Conservation (phyloP, 1,140 invertebrate genomes). For the Pseudomyrmex cubaensis region DNA sequence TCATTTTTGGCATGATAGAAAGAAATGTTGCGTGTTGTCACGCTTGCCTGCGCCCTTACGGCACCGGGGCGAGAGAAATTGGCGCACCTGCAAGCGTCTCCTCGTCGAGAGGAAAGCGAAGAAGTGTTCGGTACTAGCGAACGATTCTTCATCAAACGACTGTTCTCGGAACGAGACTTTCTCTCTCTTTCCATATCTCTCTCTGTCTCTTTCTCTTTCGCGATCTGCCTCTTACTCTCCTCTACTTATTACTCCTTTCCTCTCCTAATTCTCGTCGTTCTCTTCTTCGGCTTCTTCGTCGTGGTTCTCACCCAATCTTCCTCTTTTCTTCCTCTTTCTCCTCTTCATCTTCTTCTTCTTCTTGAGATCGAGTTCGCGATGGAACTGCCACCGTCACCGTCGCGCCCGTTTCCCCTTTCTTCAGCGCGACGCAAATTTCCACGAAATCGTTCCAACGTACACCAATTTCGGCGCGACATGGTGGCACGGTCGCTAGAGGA, state of each 20-base stretch:
- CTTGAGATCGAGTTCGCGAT: constrained; percentile 29
- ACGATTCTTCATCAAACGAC: constrained; percentile 52
- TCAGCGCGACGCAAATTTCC: constrained; percentile 65
- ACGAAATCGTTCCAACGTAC: constrained; percentile 71
- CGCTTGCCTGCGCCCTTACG: constrained; percentile 38
- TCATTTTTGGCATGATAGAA: constrained; percentile 58
- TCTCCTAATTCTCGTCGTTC: constrained; percentile 60
- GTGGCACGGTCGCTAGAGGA: constrained; percentile 76
- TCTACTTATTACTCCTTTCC: constrained; percentile 40
- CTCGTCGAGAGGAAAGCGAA: constrained; percentile 39
- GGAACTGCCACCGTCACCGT: constrained; percentile 70
- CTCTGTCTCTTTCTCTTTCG: not conserved
- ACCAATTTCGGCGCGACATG: constrained; percentile 75
- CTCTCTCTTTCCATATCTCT: not conserved
- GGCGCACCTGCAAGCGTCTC: constrained; percentile 46
- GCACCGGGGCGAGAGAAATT: constrained; percentile 30
- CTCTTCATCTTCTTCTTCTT: constrained; percentile 21
- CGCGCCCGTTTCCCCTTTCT: constrained; percentile 43
- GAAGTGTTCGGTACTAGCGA: constrained; percentile 31
- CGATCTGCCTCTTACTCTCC: constrained; percentile 3
- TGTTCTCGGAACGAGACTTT: constrained; percentile 49
- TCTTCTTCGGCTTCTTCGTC: constrained; percentile 45
- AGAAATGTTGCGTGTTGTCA: constrained; percentile 62
- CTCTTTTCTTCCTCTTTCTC: not conserved
- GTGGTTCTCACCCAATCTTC: not conserved